Evolutionary conservation across 2,888 invertebrate genomes (phyloP), one percentile per base, ranked within the genome.

Genomic region (Eucera pruinosa): DNA sequence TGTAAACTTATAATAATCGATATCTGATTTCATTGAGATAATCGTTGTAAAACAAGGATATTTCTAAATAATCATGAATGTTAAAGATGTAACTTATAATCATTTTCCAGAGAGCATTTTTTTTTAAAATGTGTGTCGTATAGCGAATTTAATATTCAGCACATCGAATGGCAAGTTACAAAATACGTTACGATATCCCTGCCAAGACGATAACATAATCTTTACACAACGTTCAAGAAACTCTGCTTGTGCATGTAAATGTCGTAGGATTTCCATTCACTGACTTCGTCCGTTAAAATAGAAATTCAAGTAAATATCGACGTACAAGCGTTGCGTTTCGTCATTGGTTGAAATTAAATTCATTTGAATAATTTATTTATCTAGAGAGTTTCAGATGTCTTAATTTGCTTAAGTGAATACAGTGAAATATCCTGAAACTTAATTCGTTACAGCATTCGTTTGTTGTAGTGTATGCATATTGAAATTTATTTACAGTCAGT

Each of bases 151-250:
- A 85, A 84, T 80, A 86, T 87, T 88, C 85, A 79, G 74, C 69
- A 67, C 83, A 78, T 57, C 78, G 66, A 76, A 71, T 68, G 64
- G 62, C 60, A 75, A 47, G 81, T 87, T 88, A 85, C 86, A 88
- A 89, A 88, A 88, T 80, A 78, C 77, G 67, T 89, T 88, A 85
- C 82, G 81, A 85, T 87, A 85, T 77, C 75, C 76, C 62, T 73
- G 78, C 74, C 80, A 72, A 74, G 75, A 72, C 79, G 86, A 86
- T 86, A 88, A 87, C 86, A 86, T 83, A 88, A 88, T 87, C 86
- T 88, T 79, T 81, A 82, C 78, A 79, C 82, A 83, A 86, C 78
- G 60, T 57, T 68, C 67, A 74, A 82, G 72, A 83, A 82, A 80
- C 57, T 72, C 73, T 62, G 72, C 43, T 85, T 57, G 60, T 65